A percentile compares a stretch with the other conserved stretches of the same genome.
phyloP scores from a whole-genome alignment of 2,113 vertebrate species.

The Panthera uncia region DNA sequence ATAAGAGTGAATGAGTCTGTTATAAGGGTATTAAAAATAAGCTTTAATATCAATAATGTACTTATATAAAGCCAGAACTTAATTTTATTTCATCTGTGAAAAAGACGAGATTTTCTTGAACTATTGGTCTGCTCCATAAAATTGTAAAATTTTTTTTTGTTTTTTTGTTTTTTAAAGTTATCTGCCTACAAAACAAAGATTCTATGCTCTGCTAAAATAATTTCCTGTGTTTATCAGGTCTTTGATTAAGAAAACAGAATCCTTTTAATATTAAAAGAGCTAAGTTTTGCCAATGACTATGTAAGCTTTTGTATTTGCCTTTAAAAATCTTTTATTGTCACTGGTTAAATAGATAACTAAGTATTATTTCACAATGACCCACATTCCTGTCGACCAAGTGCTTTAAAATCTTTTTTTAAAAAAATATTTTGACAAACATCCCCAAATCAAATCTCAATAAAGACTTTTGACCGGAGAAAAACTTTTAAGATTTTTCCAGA shows the following conservation, averaged over 20 bases:
- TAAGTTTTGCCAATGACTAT: not conserved
- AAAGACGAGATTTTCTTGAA: not conserved
- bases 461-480: not conserved
- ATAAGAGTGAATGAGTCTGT: not conserved
- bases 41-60: not conserved
- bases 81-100: not conserved
- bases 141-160: not conserved
- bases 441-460: not conserved
- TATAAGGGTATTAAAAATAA: not conserved
- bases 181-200: not conserved
- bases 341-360: not conserved
- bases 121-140: not conserved
- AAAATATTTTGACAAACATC: not conserved
- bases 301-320: not conserved
- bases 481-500: not conserved
- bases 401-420: not conserved
- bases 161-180: not conserved
- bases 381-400: not conserved
- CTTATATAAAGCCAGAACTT: not conserved
- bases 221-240: not conserved
- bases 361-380: not conserved
- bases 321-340: not conserved
- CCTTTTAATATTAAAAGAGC: not conserved
- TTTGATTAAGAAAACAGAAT: not conserved
- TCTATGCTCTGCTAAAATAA: not conserved